These are phyloP conservation scores for Melanargia galathea DNA, from an alignment of 2,888 invertebrate genomes.

Conservation along the genomic window DNA sequence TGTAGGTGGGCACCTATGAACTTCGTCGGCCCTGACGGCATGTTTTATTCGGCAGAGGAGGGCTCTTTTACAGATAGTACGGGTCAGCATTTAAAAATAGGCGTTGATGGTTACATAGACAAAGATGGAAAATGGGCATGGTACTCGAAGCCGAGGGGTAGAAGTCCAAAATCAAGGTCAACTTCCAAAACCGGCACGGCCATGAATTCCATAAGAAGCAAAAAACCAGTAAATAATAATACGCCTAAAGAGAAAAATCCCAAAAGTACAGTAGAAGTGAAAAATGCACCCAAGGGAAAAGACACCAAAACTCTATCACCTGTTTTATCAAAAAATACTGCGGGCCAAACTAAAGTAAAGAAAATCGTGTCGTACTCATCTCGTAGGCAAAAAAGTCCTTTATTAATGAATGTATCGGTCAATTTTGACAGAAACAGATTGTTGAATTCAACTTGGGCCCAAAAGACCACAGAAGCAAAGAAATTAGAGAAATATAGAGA, in stretches of 20 bases:
- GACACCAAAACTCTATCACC: conserved; percentile 41
- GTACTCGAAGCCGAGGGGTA: conserved; percentile 54
- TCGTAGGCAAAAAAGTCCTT: conserved; percentile 48
- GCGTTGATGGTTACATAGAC: conserved; percentile 72
- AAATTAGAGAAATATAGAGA: conserved; percentile 63
- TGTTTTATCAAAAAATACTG: conserved; percentile 31
- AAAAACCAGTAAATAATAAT: conserved; percentile 19
- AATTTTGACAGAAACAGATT: conserved; percentile 47
- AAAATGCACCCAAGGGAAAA: conserved; percentile 41
- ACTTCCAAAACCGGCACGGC: conserved; percentile 46
- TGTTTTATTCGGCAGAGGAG: conserved; percentile 68
- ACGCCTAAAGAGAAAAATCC: conserved; percentile 37
- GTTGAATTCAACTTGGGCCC: conserved; percentile 39
- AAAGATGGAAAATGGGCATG: conserved; percentile 70
- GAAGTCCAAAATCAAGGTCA: conserved; percentile 50
- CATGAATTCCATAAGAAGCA: conserved; percentile 41
- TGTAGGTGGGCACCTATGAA: conserved; percentile 72
- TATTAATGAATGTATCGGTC: conserved; percentile 60
- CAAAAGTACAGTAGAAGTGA: conserved; percentile 41
- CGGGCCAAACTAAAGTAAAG: conserved; percentile 44
- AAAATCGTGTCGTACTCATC: conserved; percentile 46
- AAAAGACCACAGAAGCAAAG: conserved; percentile 48
- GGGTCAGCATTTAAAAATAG: conserved; percentile 60
- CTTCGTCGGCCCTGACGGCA: conserved; percentile 72
- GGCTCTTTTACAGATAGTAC: conserved; percentile 61